These are phyloP conservation scores for Tolypeutes matacus DNA, from an alignment of 2,797 vertebrate species.

Conservation along the genomic window DNA sequence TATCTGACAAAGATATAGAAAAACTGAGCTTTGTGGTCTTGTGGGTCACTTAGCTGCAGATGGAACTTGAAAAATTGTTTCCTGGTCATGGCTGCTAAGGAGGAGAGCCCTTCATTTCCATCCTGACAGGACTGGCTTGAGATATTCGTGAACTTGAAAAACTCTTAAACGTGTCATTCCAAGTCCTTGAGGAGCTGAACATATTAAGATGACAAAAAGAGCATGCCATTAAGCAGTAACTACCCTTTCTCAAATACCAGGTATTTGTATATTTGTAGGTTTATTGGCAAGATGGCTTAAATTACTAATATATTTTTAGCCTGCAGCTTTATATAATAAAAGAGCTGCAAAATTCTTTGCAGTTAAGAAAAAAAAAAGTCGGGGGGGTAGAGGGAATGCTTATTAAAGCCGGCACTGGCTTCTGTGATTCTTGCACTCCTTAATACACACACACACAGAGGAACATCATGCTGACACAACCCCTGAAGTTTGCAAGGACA, in stretches of 20 bases:
- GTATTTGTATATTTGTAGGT: constrained; percentile 72
- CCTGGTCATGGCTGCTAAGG: not conserved
- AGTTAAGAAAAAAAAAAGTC: constrained; percentile 28
- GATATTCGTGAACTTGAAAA: constrained; percentile 65
- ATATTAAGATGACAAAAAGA: constrained; percentile 83
- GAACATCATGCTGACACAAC: constrained; percentile 60
- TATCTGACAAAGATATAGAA: constrained; percentile 67
- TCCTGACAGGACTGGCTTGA: constrained; percentile 35
- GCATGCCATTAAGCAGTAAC: constrained; percentile 75
- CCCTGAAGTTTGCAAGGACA: constrained; percentile 66
- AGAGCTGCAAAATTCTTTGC: constrained; percentile 80
- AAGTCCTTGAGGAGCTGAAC: constrained; percentile 77
- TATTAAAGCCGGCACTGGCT: constrained; percentile 72
- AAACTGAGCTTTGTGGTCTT: constrained; percentile 47
- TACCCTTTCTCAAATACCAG: constrained; percentile 81
- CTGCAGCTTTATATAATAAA: constrained; percentile 81
- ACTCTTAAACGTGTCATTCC: constrained; percentile 62
- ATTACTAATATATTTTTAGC: constrained; percentile 82
- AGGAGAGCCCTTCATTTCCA: constrained; percentile 37
- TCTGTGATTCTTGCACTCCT: constrained; percentile 66
- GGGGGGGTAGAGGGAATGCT: not conserved
- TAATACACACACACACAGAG: constrained; percentile 10
- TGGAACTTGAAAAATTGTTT: constrained; percentile 28
- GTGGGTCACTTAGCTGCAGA: rapidly evolving
- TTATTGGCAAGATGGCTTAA: constrained; percentile 82